Conservation (phyloP, 2,888 invertebrate genomes). For the Lydus trimaculatus region DNA sequence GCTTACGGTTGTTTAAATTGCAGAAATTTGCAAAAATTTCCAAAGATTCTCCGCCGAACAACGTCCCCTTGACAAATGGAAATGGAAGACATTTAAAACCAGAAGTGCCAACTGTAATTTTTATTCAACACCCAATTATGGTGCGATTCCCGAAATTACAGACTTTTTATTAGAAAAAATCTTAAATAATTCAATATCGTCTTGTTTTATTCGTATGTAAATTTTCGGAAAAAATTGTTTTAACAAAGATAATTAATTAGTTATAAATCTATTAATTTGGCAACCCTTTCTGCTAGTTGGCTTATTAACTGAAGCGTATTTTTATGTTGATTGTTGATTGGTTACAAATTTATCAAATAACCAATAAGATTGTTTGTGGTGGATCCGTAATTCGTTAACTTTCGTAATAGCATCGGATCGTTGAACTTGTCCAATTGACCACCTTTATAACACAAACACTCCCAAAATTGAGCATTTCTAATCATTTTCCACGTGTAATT, state of each 20-base stretch:
- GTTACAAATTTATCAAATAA: not conserved
- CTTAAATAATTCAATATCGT: not conserved
- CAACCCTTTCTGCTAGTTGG: not conserved
- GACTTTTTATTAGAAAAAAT: not conserved
- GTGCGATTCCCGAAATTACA: not conserved
- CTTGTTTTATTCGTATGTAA: not conserved
- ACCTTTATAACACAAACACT: slow-evolving; percentile 7
- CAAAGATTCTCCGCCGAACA: not conserved
- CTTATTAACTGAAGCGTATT: not conserved
- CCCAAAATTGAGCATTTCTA: not conserved
- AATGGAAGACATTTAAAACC: not conserved
- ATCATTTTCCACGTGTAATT: not conserved
- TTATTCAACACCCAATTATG: not conserved
- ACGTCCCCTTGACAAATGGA: not conserved
- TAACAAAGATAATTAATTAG: not conserved
- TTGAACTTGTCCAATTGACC: slow-evolving; percentile 3
- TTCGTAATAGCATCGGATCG: not conserved
- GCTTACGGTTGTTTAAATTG: not conserved
- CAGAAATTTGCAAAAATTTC: not conserved
- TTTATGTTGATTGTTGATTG: not conserved
- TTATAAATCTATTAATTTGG: not conserved
- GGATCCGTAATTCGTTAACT: not conserved
- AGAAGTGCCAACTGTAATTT: not conserved
- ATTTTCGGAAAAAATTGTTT: not conserved
- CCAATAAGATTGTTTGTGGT: not conserved